Conservation (phyloP, 1,140 invertebrate species). For the Drosophila nigrodunni region DNA sequence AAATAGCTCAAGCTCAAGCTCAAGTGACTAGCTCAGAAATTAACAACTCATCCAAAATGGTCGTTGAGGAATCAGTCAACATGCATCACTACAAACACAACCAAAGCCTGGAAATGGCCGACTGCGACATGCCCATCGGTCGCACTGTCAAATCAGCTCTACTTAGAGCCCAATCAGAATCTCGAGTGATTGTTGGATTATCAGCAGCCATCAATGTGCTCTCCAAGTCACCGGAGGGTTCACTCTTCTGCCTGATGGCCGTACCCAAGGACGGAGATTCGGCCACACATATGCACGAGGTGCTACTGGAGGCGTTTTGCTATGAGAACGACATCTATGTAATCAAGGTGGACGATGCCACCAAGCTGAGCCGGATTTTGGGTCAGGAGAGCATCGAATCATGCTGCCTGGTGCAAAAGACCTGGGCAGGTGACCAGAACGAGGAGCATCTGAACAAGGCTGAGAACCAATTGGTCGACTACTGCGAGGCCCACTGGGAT, state of each 20-base stretch:
- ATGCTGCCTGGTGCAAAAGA: slow-evolving; percentile 86
- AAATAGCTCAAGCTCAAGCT: slow-evolving; percentile 48
- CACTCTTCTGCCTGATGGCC: slow-evolving; percentile 88
- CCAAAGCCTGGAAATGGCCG: slow-evolving; percentile 57
- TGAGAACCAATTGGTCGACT: slow-evolving; percentile 86
- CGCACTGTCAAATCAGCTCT: slow-evolving; percentile 86
- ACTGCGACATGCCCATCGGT: slow-evolving; percentile 83
- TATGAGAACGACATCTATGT: slow-evolving; percentile 89
- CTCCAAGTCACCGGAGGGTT: slow-evolving; percentile 86
- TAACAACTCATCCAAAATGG: slow-evolving; percentile 72
- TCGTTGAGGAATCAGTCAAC: slow-evolving; percentile 74
- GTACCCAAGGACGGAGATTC: slow-evolving; percentile 87
- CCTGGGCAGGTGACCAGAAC: slow-evolving; percentile 85
- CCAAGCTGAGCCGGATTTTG: slow-evolving; percentile 86
- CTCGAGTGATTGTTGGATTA: slow-evolving; percentile 87
- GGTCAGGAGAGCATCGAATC: slow-evolving; percentile 84
- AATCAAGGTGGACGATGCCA: slow-evolving; percentile 87
- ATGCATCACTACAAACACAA: slow-evolving; percentile 59
- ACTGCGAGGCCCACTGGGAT: slow-evolving; percentile 87
- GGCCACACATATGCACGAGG: slow-evolving; percentile 89
- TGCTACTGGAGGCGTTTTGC: slow-evolving; percentile 89
- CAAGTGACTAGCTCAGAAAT: slow-evolving; percentile 58
- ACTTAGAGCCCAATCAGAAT: slow-evolving; percentile 86
- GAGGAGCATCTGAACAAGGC: slow-evolving; percentile 85
- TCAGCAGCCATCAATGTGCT: slow-evolving; percentile 87